Percentiles rank a stretch among this genome's conserved stretches.
phyloP scores from a whole-genome alignment of 1,140 invertebrate genomes.

The Ostrea edulis region DNA sequence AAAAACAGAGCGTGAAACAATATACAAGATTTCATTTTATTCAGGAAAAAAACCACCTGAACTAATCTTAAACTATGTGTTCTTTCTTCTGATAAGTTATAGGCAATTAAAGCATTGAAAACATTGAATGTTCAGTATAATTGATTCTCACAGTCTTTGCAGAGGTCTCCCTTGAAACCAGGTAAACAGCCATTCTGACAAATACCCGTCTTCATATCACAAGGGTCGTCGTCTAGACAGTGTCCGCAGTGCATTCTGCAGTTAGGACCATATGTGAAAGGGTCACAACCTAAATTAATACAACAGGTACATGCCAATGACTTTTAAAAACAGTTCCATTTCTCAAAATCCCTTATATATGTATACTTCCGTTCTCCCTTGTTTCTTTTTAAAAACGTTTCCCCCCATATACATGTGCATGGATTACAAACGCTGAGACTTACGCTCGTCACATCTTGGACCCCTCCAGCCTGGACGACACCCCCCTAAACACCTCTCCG shows the following conservation, averaged over 20 bases:
- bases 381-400: background rate
- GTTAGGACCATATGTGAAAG: constrained; percentile 56
- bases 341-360: background rate
- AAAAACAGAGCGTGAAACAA: too few relatives aligned
- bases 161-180: constrained; percentile 61
- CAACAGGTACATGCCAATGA: background rate
- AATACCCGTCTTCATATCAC: constrained; percentile 60
- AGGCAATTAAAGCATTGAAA: too few relatives aligned
- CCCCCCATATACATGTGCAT: background rate
- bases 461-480: constrained; percentile 64
- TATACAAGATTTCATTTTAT: too few relatives aligned
- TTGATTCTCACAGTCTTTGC: constrained; percentile 59
- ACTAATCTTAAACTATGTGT: too few relatives aligned
- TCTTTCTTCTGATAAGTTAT: too few relatives aligned
- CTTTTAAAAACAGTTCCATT: background rate
- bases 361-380: background rate
- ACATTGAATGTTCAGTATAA: too few relatives aligned
- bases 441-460: constrained; percentile 62
- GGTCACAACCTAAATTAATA: constrained; percentile 49
- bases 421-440: background rate
- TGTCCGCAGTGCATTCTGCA: constrained; percentile 66
- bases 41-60: too few relatives aligned
- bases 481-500: constrained; percentile 61
- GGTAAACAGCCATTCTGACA: constrained; percentile 66
- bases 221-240: constrained; percentile 64